These are phyloP conservation scores for Oreochromis tanganicae DNA, from an alignment of 2,113 vertebrate genomes.

Conservation along the genomic window DNA sequence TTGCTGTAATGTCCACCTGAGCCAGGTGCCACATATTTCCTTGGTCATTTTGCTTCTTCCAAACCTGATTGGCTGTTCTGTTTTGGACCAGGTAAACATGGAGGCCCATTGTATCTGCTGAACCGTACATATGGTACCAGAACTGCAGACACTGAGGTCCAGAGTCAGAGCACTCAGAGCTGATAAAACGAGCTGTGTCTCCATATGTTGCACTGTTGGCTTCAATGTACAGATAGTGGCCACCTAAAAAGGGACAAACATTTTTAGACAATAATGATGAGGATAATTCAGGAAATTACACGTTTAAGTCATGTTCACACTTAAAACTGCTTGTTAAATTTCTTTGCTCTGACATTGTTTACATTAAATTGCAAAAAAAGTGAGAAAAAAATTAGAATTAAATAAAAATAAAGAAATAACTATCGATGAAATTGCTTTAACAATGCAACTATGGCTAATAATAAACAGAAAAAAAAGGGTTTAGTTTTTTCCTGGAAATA, in stretches of 20 bases:
- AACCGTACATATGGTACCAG: conserved; percentile 82
- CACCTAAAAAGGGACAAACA: neutral
- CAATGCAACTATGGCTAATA: no score
- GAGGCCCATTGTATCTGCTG: conserved; percentile 67
- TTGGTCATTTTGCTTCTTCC: conserved; percentile 58
- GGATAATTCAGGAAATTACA: no score
- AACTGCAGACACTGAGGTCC: conserved; percentile 79
- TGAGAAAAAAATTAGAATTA: no score
- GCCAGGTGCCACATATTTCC: conserved; percentile 67
- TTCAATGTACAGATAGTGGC: conserved; percentile 69
- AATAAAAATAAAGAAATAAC: no score
- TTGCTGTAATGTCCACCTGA: conserved; percentile 56
- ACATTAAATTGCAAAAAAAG: no score
- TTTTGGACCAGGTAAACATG: conserved; percentile 62
- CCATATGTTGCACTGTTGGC: conserved; percentile 29
- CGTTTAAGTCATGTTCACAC: no score
- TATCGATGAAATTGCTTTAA: no score
- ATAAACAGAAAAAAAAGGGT: no score
- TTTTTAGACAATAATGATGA: no score
- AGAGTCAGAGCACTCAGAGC: conserved; percentile 56
- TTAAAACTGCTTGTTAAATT: no score
- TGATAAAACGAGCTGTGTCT: conserved; percentile 66
- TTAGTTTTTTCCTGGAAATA: no score
- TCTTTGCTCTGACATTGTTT: no score
- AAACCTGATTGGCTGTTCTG: neutral